Percentiles rank a stretch among this genome's conserved stretches.
These are phyloP conservation scores for Pongo pygmaeus DNA, from an alignment of 2,113 vertebrate species.

Conservation along the genomic window DNA sequence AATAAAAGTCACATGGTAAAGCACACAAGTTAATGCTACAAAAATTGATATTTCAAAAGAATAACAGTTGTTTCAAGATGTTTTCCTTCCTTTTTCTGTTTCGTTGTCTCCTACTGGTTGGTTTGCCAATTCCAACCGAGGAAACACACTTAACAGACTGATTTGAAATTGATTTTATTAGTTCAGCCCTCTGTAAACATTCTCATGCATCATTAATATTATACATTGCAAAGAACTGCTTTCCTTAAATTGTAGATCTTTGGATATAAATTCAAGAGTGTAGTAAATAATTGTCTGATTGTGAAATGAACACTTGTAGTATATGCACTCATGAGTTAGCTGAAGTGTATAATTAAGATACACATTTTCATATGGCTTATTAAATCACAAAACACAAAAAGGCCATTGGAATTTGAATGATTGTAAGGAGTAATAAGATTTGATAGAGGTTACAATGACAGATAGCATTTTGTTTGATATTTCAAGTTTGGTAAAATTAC, in stretches of 20 bases:
- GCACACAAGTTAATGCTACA: not conserved
- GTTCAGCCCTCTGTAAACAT: conserved; percentile 43
- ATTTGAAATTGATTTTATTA: conserved; percentile 69
- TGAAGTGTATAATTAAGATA: conserved; percentile 67
- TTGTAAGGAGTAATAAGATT: conserved; percentile 12
- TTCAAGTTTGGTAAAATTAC: not conserved
- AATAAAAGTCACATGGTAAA: conserved; percentile 53
- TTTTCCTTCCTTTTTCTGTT: conserved; percentile 66
- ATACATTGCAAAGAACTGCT: conserved; percentile 41
- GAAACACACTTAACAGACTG: conserved; percentile 54
- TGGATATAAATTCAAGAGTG: conserved; percentile 36
- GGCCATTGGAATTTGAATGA: conserved; percentile 52
- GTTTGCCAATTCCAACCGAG: conserved; percentile 46
- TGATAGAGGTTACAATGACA: conserved; percentile 5
- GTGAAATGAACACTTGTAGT: conserved; percentile 45
- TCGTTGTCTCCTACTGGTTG: conserved; percentile 7
- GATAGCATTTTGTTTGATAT: conserved; percentile 19
- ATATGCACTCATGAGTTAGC: conserved; percentile 53
- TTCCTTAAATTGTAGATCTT: conserved; percentile 55
- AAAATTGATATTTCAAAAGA: conserved; percentile 42
- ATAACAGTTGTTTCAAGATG: conserved; percentile 36
- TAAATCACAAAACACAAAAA: conserved; percentile 49
- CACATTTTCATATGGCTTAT: conserved; percentile 58
- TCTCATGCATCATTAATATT: conserved; percentile 60
- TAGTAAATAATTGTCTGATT: conserved; percentile 61